Base-by-base conservation (phyloP, 2,797 vertebrate species). In the Danio choprae region DNA sequence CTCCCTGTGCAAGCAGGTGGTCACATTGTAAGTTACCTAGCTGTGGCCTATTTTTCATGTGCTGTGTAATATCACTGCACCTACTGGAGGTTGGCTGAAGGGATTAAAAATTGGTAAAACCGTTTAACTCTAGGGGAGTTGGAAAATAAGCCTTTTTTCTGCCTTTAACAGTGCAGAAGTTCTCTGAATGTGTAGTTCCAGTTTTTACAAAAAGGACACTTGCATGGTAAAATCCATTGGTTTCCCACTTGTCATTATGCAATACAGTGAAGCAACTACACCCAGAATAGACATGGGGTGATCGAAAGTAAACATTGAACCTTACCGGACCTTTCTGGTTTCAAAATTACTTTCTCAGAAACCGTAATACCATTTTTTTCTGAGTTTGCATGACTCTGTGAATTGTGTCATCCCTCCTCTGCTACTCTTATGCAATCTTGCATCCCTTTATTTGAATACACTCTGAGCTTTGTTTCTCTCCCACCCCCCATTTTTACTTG, bases 341-440 rank as follows among this genome's bases (percentile, higher is more conserved):
- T 70, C 65, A 41, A 51, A 40, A 60, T 53, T 5, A 78, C 3
- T 43, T 79, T 53, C 67, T 41, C 13, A 13, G 18, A 41, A 71
- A 41, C 41, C 2, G 1, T n/a, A 4, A 44, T 22, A 0, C 6
- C 4, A 0, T 18, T 29, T 43, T 36, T 68, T 53, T 18, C 6
- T 18, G 5, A 3, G 9, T 8, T 56, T 72, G 18, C n/a, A 3
- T 63, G 18, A 63, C 46, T 62, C 41, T 0, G 9, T 74, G 40
- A 58, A 13, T 55, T 65, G 50, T 16, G 44, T 79, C 20, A 44
- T 53, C 29, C 48, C 22, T 11, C 77, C 20, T 13, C 18, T 15
- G 9, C 0, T 13, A 10, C 53, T 22, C 7, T 71, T 53, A 63
- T 15, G 4, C 36, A 68, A 68, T 68, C 12, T 38, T 43, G 12